These are phyloP conservation scores for Apis laboriosa DNA, from an alignment of 1,140 invertebrate genomes.

Conservation along the genomic window DNA sequence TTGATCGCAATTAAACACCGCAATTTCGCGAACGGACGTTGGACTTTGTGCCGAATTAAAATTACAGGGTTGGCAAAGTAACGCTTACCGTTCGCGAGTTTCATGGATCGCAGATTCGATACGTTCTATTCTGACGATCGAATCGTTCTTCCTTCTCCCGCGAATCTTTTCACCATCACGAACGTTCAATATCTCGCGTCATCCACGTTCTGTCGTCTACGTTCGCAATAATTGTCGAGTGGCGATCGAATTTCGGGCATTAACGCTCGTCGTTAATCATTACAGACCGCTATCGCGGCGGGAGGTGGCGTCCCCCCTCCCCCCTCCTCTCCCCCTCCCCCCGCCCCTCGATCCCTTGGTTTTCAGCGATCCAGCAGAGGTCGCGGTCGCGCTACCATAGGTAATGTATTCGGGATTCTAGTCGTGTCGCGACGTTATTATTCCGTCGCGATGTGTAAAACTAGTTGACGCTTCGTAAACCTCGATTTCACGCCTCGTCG, in stretches of 20 bases:
- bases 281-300: conserved; percentile 11
- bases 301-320: background rate
- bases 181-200: too few species aligned
- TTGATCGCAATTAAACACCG: conserved; percentile 69
- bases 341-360: conserved; percentile 31
- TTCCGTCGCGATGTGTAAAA: conserved; percentile 57
- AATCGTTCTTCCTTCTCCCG: background rate
- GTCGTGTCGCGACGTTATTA: conserved; percentile 52
- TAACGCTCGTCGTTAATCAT: conserved; percentile 48
- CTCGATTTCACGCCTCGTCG: conserved; percentile 65
- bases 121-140: background rate
- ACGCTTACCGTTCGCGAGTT: background rate
- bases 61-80: conserved; percentile 10
- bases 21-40: conserved; percentile 47
- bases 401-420: conserved; percentile 53
- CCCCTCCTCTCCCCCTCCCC: too few species aligned
- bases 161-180: too few species aligned
- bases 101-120: background rate
- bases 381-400: conserved; percentile 19
- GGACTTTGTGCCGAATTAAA: conserved; percentile 35
- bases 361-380: conserved; percentile 30
- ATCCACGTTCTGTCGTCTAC: background rate
- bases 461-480: conserved; percentile 53
- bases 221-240: conserved; percentile 19
- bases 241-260: conserved; percentile 37